Conservation (phyloP, 2,113 vertebrate genomes). For the Phaethornis superciliosus region DNA sequence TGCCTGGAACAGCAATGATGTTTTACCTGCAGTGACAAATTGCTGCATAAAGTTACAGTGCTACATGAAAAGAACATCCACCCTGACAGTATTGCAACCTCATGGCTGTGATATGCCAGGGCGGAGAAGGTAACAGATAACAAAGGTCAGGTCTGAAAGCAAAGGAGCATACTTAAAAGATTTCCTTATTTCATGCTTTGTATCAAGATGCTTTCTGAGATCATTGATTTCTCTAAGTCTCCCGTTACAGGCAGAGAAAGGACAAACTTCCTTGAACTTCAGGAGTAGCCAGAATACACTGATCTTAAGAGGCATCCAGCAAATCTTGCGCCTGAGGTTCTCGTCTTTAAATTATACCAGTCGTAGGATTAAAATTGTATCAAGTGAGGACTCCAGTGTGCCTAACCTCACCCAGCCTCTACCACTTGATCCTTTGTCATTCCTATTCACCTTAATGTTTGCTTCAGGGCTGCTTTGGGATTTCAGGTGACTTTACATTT, state of each 20-base stretch:
- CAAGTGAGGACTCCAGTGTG: background rate
- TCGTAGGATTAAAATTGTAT: background rate
- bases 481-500: background rate
- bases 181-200: background rate
- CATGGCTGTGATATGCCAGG: background rate
- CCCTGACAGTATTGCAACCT: background rate
- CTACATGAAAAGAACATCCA: background rate
- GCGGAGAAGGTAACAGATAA: constrained; percentile 1
- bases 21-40: constrained; percentile 44
- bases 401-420: background rate
- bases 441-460: background rate
- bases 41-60: background rate
- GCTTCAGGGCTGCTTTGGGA: background rate
- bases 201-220: background rate
- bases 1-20: background rate
- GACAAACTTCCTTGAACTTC: background rate
- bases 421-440: background rate
- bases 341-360: background rate
- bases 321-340: background rate
- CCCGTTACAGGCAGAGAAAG: background rate
- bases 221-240: background rate
- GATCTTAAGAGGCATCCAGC: background rate
- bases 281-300: background rate
- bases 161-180: background rate
- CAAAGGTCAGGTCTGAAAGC: constrained; percentile 13